These are phyloP conservation scores for Aphelenchoides besseyi DNA, from an alignment of 1,140 invertebrate species.

Conservation along the genomic window DNA sequence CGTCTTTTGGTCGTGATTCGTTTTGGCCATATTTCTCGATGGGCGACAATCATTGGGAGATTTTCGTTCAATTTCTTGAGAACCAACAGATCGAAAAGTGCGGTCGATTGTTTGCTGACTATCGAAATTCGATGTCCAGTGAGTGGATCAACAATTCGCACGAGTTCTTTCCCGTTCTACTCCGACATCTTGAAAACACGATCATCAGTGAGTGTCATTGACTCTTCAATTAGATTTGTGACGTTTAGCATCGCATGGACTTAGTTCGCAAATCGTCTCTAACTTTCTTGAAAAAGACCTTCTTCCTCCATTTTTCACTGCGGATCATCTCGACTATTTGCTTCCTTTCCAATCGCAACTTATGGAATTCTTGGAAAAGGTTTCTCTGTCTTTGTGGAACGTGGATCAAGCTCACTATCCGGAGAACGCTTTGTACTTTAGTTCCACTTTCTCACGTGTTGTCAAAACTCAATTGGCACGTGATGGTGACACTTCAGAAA, in stretches of 20 bases:
- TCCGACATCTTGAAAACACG: background rate
- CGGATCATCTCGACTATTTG: background rate
- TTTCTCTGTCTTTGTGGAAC: conserved; percentile 8
- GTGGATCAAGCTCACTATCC: background rate
- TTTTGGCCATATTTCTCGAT: background rate
- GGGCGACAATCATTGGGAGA: background rate
- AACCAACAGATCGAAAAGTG: background rate
- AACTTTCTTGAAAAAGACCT: background rate
- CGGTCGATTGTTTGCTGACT: background rate
- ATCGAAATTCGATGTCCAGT: background rate
- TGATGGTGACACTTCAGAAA: background rate
- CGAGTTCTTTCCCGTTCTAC: background rate
- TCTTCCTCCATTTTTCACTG: conserved; percentile 5
- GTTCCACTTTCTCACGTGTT: background rate
- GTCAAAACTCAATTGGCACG: background rate
- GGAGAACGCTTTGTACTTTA: background rate
- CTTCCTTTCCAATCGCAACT: background rate
- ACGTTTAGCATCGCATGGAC: background rate
- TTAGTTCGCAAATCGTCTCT: background rate
- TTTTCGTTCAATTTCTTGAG: background rate
- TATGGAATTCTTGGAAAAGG: background rate
- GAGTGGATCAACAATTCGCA: background rate
- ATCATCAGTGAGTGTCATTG: background rate
- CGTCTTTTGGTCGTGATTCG: background rate
- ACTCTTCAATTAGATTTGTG: background rate